These are phyloP conservation scores for Drosophila sulfurigaster DNA, from an alignment of 1,140 invertebrate species.

Conservation along the genomic window DNA sequence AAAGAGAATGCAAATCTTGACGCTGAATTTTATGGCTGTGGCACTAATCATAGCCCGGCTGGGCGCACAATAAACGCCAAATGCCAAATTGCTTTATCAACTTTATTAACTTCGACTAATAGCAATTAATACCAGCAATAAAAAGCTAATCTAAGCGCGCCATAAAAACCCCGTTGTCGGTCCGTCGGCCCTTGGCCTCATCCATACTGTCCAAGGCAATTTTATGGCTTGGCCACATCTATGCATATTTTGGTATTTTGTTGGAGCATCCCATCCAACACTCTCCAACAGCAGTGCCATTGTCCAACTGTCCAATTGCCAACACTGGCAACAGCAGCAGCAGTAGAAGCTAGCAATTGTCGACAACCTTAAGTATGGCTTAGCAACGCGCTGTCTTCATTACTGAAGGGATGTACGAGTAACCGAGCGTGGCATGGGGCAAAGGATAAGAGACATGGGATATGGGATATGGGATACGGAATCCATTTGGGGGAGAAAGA, in stretches of 20 bases:
- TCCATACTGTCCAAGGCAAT: constrained; percentile 49
- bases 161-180: constrained; percentile 60
- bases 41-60: constrained; percentile 69
- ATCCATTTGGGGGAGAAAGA: neutral
- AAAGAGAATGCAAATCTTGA: constrained; percentile 71
- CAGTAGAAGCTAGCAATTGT: constrained; percentile 59
- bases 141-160: constrained; percentile 77
- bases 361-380: constrained; percentile 83
- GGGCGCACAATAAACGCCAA: constrained; percentile 73
- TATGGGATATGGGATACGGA: neutral
- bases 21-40: constrained; percentile 63
- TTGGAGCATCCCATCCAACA: constrained; percentile 26
- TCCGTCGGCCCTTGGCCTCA: constrained; percentile 14
- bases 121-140: constrained; percentile 83
- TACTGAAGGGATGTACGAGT: constrained; percentile 60
- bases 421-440: constrained; percentile 11
- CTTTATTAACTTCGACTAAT: constrained; percentile 83
- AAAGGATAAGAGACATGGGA: neutral
- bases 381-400: constrained; percentile 75
- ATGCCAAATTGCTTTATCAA: constrained; percentile 83
- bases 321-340: neutral
- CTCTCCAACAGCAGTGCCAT: neutral
- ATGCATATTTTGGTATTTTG: constrained; percentile 63
- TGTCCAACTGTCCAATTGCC: constrained; percentile 11
- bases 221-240: constrained; percentile 55